These are phyloP conservation scores for Ursus arctos DNA, from an alignment of 2,113 vertebrate genomes.

Conservation along the genomic window DNA sequence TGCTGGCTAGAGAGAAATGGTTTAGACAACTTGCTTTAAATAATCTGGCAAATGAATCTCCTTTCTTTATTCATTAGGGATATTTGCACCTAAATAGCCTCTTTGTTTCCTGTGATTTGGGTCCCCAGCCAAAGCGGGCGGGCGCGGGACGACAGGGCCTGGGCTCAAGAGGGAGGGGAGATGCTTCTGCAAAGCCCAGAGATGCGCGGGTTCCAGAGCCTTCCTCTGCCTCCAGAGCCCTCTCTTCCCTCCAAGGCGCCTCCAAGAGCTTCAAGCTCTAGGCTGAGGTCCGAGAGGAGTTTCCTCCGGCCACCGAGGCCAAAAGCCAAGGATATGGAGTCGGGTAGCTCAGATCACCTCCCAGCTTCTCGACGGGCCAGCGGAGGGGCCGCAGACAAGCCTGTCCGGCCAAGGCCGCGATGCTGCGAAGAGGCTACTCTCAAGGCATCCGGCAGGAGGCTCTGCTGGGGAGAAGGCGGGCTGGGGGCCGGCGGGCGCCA, in stretches of 20 bases:
- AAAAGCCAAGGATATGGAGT: not conserved
- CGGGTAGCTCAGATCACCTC: not conserved
- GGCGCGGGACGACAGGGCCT: not conserved
- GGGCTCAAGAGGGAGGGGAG: not conserved
- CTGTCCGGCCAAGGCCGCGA: not conserved
- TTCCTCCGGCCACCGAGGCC: not conserved
- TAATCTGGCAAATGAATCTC: slow-evolving; percentile 56
- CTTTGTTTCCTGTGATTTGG: slow-evolving; percentile 72
- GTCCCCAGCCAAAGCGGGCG: not conserved
- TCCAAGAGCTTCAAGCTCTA: not conserved
- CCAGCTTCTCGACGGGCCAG: not conserved
- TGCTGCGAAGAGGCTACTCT: not conserved
- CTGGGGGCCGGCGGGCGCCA: fast-evolving
- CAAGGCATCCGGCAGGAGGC: not conserved
- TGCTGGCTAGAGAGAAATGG: slow-evolving; percentile 64
- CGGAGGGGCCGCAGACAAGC: not conserved
- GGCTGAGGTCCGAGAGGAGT: not conserved
- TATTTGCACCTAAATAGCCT: slow-evolving; percentile 71
- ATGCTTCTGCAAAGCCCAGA: not conserved
- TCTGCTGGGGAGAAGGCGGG: not conserved
- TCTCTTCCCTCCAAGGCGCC: not conserved
- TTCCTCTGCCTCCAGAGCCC: not conserved
- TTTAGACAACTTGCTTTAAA: slow-evolving; percentile 77
- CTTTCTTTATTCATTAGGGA: slow-evolving; percentile 72
- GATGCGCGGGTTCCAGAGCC: not conserved